Evolutionary conservation across 2,113 vertebrate genomes (phyloP).

Genomic region (Megaceryle torquata): DNA sequence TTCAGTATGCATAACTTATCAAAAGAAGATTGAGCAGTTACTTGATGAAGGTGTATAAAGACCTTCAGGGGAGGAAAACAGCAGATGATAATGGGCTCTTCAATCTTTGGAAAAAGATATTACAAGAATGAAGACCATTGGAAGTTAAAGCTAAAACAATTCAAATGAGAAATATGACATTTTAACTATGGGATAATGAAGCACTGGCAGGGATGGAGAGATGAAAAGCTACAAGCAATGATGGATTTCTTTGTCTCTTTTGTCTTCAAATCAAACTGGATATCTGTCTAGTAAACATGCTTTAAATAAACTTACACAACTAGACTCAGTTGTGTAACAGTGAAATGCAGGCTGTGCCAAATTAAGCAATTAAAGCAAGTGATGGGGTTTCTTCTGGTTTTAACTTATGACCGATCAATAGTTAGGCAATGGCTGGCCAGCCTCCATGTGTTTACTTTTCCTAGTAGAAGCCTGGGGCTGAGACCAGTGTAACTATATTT

Average conservation of each 20-base stretch:
- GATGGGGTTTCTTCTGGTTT: not conserved
- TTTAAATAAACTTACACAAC: not conserved
- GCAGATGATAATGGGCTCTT: not conserved
- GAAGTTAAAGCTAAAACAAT: not conserved
- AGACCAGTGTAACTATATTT: not conserved
- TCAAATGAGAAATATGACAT: not conserved
- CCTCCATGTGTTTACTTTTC: not conserved
- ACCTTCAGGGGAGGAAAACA: not conserved
- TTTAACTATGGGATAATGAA: not conserved
- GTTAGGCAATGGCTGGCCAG: not conserved
- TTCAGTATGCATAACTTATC: not conserved
- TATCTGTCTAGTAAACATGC: not conserved
- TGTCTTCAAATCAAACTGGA: not conserved
- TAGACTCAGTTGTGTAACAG: not conserved
- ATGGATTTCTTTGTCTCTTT: not conserved
- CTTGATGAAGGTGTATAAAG: slow-evolving; percentile 10
- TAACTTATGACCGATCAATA: not conserved
- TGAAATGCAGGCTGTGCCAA: not conserved
- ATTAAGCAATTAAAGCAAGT: not conserved
- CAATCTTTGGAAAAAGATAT: not conserved
- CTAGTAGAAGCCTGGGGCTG: not conserved
- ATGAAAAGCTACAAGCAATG: not conserved
- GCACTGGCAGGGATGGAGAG: not conserved
- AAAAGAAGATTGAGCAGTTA: not conserved
- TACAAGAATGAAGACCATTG: not conserved